Conservation (phyloP, 2,797 vertebrate species). For the Capromys pilorides region DNA sequence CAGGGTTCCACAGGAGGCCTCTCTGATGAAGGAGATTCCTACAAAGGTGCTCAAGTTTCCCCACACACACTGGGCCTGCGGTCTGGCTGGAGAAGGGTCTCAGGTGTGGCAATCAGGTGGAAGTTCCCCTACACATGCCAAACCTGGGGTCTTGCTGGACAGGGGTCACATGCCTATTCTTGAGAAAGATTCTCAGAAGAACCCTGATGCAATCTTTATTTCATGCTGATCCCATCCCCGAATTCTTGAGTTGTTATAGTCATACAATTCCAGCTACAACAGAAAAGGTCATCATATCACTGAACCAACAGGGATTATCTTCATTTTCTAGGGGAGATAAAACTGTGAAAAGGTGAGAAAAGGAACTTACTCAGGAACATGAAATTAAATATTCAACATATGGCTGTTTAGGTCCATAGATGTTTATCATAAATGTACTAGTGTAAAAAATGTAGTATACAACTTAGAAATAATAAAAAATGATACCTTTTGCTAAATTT, state of each 20-base stretch:
- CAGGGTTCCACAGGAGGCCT: too few species aligned
- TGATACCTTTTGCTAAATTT: neutral
- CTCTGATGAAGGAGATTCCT: too few species aligned
- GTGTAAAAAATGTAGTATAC: neutral
- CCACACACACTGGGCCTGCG: too few species aligned
- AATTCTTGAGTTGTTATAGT: neutral
- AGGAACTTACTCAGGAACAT: neutral
- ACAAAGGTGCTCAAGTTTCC: too few species aligned
- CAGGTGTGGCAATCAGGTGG: too few species aligned
- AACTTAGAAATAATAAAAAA: neutral
- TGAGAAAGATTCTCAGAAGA: neutral
- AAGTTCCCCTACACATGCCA: too few species aligned
- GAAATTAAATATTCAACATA: neutral
- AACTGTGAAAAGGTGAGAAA: neutral
- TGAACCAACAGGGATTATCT: neutral
- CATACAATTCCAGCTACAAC: neutral
- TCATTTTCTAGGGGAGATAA: neutral
- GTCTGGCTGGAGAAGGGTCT: too few species aligned
- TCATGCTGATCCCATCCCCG: neutral
- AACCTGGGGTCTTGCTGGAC: too few species aligned
- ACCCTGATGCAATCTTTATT: neutral
- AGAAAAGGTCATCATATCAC: neutral
- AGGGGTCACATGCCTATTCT: neutral
- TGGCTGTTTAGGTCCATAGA: neutral
- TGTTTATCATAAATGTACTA: neutral